Evolutionary conservation across 2,888 invertebrate species (phyloP), one percentile per base, ranked within the genome.

Genomic region (Drosophila niveifrons): DNA sequence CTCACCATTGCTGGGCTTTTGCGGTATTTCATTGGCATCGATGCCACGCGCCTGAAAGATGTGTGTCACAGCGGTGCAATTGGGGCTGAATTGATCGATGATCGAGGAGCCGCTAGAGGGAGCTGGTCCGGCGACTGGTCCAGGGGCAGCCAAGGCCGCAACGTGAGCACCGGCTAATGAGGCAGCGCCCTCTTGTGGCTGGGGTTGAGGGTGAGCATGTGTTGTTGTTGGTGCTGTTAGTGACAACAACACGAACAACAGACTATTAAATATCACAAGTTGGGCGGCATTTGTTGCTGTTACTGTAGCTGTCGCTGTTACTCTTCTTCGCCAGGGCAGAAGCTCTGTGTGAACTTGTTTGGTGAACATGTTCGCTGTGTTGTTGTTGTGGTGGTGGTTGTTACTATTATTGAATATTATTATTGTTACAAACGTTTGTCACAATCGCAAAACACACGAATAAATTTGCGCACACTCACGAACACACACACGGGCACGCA

Each of bases 1-100:
- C 93, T 93, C 84, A 93, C 94, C 93, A 90, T 93, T 93, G 61
- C 93, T 92, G 18, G 93, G 93, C 66, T 93, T 93, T 82, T 92
- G 93, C 10, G 93, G 93, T 83, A 94, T 93, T 51, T 93, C 93
- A 36, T 90, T 92, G 61, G 90, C 86, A 69, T 93, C 93, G 77
- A 93, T 93, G 63, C 94, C 93, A 65, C 93, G 92, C 13, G 91
- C 84, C 84, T 93, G 93, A 75, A 93, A 93, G 65, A 93, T 91
- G 61, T 93, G 91, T 73, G 91, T 90, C 67, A 94, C 93, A 61
- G 92, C 92, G 66, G 92, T 93, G 80, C 94, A 93, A 77, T 93
- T 93, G 61, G 92, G 91, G 57, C 90, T 92, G 70, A 91, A 91
- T 41, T 91, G 91, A 58, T 92, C 92, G 67, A 91, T 72, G 57